Evolutionary conservation across 2,888 invertebrate species (phyloP).

Genomic region (Drosophila mercatorum): DNA sequence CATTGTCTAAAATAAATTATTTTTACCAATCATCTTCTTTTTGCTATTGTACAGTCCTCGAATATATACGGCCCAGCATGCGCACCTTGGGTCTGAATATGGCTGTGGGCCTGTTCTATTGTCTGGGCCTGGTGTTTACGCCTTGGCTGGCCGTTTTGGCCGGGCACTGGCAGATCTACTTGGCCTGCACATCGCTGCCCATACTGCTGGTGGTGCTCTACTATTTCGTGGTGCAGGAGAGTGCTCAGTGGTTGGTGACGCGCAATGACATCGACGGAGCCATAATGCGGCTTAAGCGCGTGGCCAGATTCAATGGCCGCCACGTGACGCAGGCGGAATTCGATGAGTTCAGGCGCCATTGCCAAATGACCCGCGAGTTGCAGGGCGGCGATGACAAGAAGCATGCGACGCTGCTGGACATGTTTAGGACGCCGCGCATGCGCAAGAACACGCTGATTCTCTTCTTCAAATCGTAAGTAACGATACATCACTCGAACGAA

Average conservation of each 20-base stretch:
- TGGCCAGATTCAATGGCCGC: conserved; percentile 86
- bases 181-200: conserved; percentile 86
- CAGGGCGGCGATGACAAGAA: conserved; percentile 81
- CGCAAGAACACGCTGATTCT: conserved; percentile 86
- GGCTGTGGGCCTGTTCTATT: conserved; percentile 87
- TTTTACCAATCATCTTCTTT: not conserved
- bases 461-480: conserved; percentile 87
- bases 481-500: fast-evolving
- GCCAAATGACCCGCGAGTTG: conserved; percentile 82
- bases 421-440: conserved; percentile 86
- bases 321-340: conserved; percentile 84
- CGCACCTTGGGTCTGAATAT: conserved; percentile 87
- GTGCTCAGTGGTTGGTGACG: conserved; percentile 87
- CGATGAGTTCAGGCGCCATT: conserved; percentile 83
- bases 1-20: not conserved
- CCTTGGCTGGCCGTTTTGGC: conserved; percentile 86
- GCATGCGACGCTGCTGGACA: conserved; percentile 84
- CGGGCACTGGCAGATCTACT: conserved; percentile 86
- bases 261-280: conserved; percentile 86
- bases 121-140: conserved; percentile 86
- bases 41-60: conserved; percentile 85
- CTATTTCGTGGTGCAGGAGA: conserved; percentile 87
- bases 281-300: conserved; percentile 85
- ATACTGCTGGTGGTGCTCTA: conserved; percentile 85
- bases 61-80: conserved; percentile 87